Evolutionary conservation across 2,113 vertebrate genomes (phyloP).

Genomic region (Notarius lentiginosus): DNA sequence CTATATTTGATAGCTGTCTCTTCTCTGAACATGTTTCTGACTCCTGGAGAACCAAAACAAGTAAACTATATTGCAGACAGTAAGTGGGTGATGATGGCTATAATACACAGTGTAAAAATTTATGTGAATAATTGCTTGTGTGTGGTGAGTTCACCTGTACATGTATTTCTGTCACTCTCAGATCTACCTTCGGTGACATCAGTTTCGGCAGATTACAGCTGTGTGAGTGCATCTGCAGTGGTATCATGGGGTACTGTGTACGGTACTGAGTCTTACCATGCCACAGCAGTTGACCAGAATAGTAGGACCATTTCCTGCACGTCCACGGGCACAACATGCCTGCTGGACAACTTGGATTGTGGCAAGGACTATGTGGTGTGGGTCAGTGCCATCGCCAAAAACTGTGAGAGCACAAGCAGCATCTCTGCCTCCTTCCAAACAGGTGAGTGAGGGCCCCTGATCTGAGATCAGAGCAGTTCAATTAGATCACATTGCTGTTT

Average conservation of each 20-base stretch:
- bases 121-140: not conserved
- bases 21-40: constrained; percentile 69
- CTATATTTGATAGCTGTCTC: constrained; percentile 69
- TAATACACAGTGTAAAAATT: not conserved
- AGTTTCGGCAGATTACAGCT: constrained; percentile 64
- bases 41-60: constrained; percentile 65
- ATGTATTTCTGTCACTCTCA: constrained; percentile 38
- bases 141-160: not conserved
- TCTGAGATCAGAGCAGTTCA: not conserved
- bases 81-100: constrained; percentile 66
- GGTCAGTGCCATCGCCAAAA: constrained; percentile 60
- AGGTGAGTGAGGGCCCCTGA: constrained; percentile 42
- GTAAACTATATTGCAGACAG: constrained; percentile 68
- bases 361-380: constrained; percentile 58
- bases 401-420: constrained; percentile 62
- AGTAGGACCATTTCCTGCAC: constrained; percentile 57
- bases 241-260: constrained; percentile 62
- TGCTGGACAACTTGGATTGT: constrained; percentile 59
- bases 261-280: constrained; percentile 66
- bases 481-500: not conserved
- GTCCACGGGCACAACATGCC: constrained; percentile 56
- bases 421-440: constrained; percentile 50
- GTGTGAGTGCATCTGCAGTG: constrained; percentile 44
- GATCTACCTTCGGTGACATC: constrained; percentile 61
- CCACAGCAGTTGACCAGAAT: constrained; percentile 31